These are phyloP conservation scores for Sceloporus tristichus DNA, from an alignment of 2,113 vertebrate species.

Conservation along the genomic window DNA sequence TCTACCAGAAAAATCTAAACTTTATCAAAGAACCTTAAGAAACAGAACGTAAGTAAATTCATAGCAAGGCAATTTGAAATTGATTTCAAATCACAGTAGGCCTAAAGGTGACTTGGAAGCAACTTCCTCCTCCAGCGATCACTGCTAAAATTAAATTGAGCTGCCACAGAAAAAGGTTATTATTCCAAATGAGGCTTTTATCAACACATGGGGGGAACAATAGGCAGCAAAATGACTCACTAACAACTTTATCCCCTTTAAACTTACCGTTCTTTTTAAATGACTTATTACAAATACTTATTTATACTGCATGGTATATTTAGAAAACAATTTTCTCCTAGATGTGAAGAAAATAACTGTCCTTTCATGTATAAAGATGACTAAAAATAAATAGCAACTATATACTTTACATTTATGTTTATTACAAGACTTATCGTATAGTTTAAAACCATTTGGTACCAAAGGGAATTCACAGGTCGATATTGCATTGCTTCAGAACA, in stretches of 20 bases:
- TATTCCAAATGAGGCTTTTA: background rate
- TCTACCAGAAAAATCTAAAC: background rate
- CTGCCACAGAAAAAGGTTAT: background rate
- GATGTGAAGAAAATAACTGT: background rate
- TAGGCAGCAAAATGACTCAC: background rate
- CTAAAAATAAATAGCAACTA: conserved; percentile 29
- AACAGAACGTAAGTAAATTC: background rate
- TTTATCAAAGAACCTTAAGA: background rate
- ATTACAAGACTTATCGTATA: background rate
- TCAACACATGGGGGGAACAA: conserved; percentile 7
- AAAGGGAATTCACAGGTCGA: background rate
- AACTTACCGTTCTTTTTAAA: background rate
- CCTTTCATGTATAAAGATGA: background rate
- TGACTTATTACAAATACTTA: background rate
- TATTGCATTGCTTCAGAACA: background rate
- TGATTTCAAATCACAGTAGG: background rate
- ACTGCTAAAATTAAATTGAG: background rate
- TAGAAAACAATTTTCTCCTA: background rate
- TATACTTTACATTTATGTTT: background rate
- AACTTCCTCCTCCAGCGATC: fast-evolving
- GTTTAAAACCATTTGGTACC: conserved; percentile 21
- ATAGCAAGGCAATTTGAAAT: conserved; percentile 13
- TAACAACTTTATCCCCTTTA: background rate
- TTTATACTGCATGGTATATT: background rate
- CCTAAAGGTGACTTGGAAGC: background rate